Percentiles rank a stretch among this genome's conserved stretches.
phyloP scores from a whole-genome alignment of 2,888 invertebrate genomes.

The Polietes domitor region DNA sequence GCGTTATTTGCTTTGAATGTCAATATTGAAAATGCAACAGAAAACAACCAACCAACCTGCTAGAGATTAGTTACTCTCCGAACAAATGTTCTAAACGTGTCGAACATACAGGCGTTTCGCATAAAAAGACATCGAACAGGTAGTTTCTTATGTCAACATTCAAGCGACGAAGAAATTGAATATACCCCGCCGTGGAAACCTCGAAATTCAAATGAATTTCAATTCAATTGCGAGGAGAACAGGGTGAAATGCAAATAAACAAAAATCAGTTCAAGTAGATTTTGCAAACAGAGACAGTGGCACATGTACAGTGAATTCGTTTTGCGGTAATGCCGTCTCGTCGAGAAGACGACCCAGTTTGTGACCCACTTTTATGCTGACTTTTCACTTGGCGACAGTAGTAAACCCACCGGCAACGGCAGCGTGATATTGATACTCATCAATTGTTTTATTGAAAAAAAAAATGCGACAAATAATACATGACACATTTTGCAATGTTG shows the following conservation, averaged over 20 bases:
- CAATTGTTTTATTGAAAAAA: background rate
- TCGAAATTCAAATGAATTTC: slow-evolving; percentile 23
- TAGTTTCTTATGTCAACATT: slow-evolving; percentile 22
- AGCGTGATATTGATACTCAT: background rate
- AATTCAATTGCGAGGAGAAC: background rate
- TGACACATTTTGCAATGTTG: too few relatives aligned
- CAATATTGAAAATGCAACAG: background rate
- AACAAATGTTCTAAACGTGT: background rate
- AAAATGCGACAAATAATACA: too few relatives aligned
- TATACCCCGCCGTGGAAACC: background rate
- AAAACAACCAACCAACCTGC: background rate
- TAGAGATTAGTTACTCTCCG: background rate
- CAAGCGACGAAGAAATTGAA: background rate
- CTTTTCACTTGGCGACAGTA: background rate
- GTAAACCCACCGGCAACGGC: background rate
- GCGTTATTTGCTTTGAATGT: background rate
- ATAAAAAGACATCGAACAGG: background rate
- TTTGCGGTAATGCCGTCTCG: background rate
- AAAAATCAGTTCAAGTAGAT: slow-evolving; percentile 2
- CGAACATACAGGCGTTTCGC: background rate
- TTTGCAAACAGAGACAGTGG: slow-evolving; percentile 6
- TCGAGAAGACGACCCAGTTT: slow-evolving; percentile 11
- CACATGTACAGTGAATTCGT: background rate
- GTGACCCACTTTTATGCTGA: background rate
- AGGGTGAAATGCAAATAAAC: slow-evolving; percentile 3